Evolutionary conservation across 2,113 vertebrate species (phyloP).

Genomic region (Gadus chalcogrammus): DNA sequence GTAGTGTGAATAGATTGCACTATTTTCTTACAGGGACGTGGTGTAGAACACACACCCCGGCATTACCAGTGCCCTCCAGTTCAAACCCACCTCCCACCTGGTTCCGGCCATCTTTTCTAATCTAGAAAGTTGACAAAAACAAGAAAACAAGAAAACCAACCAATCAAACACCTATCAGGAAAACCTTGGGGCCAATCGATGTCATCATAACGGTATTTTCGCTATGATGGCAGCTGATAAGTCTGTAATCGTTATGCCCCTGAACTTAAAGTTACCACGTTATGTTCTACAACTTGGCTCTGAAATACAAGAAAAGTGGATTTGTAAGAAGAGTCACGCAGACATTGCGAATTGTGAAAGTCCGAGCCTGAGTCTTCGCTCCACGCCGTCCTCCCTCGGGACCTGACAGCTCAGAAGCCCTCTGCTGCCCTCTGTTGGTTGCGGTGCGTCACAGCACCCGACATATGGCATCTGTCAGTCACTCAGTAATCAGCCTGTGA

Average conservation of each 20-base stretch:
- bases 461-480: conserved; percentile 62
- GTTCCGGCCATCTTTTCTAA: conserved; percentile 31
- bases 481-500: conserved; percentile 56
- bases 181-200: conserved; percentile 15
- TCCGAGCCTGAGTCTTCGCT: conserved; percentile 13
- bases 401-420: conserved; percentile 49
- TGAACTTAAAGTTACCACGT: not conserved
- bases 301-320: conserved; percentile 19
- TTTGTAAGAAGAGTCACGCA: conserved; percentile 29
- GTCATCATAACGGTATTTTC: not conserved
- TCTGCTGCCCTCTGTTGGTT: conserved; percentile 72
- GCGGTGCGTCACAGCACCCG: conserved; percentile 1
- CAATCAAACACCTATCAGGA: conserved; percentile 9
- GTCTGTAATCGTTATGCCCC: conserved; percentile 9
- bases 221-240: conserved; percentile 10
- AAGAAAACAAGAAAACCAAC: conserved; percentile 19
- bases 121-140: conserved; percentile 53
- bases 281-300: too few relatives aligned
- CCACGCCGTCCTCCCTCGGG: conserved; percentile 13
- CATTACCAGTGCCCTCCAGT: conserved; percentile 66
- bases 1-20: conserved; percentile 64
- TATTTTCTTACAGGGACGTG: conserved; percentile 63
- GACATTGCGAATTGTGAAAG: conserved; percentile 2
- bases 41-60: conserved; percentile 52
- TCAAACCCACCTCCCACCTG: conserved; percentile 55